Conservation (phyloP, 1,140 invertebrate genomes). For the Ptiloglossa arizonensis region DNA sequence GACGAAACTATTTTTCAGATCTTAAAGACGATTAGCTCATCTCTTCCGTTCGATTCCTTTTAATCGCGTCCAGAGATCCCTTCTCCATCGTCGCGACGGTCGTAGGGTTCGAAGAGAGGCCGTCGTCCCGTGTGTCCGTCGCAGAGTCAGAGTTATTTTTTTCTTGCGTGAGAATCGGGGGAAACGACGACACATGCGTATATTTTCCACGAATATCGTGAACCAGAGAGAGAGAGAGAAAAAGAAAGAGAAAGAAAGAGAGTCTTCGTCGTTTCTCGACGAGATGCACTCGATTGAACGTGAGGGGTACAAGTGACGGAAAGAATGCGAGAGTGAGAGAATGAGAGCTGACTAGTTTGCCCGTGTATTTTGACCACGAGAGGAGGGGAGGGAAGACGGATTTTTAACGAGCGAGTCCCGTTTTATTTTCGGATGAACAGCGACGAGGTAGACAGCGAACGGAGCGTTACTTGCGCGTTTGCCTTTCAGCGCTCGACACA, state of each 20-base stretch:
- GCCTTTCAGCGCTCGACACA: conserved; percentile 26
- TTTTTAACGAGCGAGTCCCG: neutral
- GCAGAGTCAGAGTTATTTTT: conserved; percentile 19
- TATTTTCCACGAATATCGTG: conserved; percentile 14
- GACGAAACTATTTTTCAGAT: neutral
- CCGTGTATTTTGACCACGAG: conserved; percentile 9
- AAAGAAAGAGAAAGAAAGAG: too few relatives aligned
- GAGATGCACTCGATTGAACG: neutral
- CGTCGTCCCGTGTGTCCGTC: conserved; percentile 14
- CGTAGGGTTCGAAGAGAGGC: neutral
- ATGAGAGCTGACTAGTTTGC: conserved; percentile 2
- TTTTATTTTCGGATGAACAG: conserved; percentile 1
- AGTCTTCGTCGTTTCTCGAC: neutral
- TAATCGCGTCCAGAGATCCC: neutral
- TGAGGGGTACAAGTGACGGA: neutral
- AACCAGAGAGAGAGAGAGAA: neutral
- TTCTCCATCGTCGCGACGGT: neutral
- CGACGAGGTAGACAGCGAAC: neutral
- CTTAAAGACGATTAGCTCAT: neutral
- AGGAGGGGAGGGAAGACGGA: neutral
- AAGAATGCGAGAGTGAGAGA: neutral
- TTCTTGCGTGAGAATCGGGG: conserved; percentile 1
- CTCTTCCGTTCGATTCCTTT: conserved; percentile 10
- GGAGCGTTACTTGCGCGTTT: conserved; percentile 11
- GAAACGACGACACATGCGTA: conserved; percentile 6